Evolutionary conservation across 1,140 invertebrate species (phyloP).

Genomic region (Lutraria rhynchaena): DNA sequence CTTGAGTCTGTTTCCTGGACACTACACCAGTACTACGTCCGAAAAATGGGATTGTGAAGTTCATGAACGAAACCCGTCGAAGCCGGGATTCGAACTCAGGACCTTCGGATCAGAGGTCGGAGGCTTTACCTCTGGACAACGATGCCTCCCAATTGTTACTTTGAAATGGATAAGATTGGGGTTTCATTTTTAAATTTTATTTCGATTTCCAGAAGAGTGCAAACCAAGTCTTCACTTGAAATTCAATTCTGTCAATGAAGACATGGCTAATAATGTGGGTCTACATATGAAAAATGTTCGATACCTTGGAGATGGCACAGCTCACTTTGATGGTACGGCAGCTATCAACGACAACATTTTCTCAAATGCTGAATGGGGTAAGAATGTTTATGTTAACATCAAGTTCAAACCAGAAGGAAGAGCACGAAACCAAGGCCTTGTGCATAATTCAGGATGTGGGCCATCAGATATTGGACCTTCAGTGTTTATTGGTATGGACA

Average conservation of each 20-base stretch:
- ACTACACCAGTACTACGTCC: no score
- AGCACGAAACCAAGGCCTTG: conserved; percentile 35
- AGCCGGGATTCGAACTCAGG: no score
- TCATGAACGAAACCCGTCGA: no score
- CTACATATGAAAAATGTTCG: conserved; percentile 44
- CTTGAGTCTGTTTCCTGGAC: no score
- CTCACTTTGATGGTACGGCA: conserved; percentile 45
- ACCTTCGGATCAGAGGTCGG: no score
- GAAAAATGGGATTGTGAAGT: no score
- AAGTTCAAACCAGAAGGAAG: conserved; percentile 48
- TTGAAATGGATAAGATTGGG: no score
- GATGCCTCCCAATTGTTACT: no score
- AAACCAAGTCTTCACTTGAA: conserved; percentile 39
- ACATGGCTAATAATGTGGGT: conserved; percentile 23
- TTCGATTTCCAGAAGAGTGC: no score
- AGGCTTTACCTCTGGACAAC: no score
- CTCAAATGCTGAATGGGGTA: conserved; percentile 50
- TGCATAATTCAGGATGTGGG: conserved; percentile 57
- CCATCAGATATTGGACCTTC: conserved; percentile 56
- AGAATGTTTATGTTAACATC: conserved; percentile 49
- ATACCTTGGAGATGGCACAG: conserved; percentile 53
- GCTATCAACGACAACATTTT: conserved; percentile 53
- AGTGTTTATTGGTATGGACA: conserved; percentile 47
- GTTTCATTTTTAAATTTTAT: no score
- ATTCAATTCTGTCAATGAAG: conserved; percentile 30